phyloP scores from a whole-genome alignment of 2,113 vertebrate genomes.

The Boleophthalmus pectinirostris region DNA sequence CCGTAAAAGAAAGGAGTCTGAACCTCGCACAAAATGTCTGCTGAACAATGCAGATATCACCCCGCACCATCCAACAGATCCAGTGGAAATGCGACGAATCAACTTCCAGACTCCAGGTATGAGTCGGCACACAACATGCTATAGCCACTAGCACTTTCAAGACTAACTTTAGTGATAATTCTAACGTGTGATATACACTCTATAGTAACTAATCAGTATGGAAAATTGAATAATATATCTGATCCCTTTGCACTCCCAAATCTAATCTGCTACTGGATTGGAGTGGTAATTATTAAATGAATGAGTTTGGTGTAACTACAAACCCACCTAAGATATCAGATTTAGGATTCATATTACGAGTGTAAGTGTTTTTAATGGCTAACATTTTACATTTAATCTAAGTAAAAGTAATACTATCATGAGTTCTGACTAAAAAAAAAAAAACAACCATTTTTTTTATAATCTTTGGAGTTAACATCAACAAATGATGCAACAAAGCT shows the following conservation, averaged over 20 bases:
- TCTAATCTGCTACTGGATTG: background rate
- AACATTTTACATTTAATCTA: background rate
- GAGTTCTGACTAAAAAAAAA: background rate
- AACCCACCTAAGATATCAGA: background rate
- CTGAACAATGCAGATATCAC: conserved; percentile 93
- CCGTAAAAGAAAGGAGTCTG: conserved; percentile 94
- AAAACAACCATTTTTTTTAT: conserved; percentile 2
- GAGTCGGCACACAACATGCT: background rate
- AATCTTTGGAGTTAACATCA: conserved; percentile 9
- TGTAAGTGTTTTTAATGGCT: background rate
- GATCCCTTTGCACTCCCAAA: background rate
- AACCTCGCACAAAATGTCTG: conserved; percentile 92
- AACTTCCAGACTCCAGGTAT: conserved; percentile 98
- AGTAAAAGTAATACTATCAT: background rate
- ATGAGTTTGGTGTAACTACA: background rate
- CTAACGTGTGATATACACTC: background rate
- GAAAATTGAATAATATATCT: background rate
- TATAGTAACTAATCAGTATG: background rate
- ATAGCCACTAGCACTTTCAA: background rate
- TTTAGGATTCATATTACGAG: background rate
- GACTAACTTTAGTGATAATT: background rate
- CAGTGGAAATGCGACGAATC: conserved; percentile 96
- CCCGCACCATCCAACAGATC: conserved; percentile 95
- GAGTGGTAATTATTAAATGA: background rate
- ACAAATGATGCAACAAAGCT: conserved; percentile 15